Percentiles rank a stretch among this genome's conserved stretches.
Evolutionary conservation across 2,113 vertebrate genomes (phyloP).

Genomic region (Xiphophorus couchianus): DNA sequence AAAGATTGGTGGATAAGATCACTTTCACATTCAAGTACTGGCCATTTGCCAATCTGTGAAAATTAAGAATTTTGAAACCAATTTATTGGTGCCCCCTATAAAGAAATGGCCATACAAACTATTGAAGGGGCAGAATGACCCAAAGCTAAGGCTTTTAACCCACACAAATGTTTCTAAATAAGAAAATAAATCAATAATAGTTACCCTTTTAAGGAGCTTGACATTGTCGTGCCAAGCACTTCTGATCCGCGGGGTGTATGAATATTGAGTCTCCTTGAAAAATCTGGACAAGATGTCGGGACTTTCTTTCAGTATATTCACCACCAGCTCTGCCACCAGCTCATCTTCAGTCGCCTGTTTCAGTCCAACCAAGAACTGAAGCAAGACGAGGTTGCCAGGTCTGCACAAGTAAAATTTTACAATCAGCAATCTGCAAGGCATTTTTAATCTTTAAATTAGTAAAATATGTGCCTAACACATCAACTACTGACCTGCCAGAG

Average conservation of each 20-base stretch:
- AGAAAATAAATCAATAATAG: not conserved
- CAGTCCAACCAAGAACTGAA: conserved; percentile 90
- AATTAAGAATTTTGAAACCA: too few relatives aligned
- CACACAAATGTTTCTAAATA: not conserved
- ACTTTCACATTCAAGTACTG: too few relatives aligned
- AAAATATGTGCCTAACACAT: not conserved
- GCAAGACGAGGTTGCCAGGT: conserved; percentile 89
- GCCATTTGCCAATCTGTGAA: too few relatives aligned
- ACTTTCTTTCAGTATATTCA: conserved; percentile 85
- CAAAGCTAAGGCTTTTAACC: not conserved
- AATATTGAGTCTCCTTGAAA: conserved; percentile 89
- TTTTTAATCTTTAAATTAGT: not conserved
- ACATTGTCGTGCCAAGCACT: conserved; percentile 91
- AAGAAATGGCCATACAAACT: not conserved
- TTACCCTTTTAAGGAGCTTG: conserved; percentile 89
- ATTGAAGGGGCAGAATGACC: not conserved
- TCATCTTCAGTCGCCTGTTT: conserved; percentile 89
- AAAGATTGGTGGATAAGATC: too few relatives aligned
- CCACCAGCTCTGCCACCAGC: conserved; percentile 87
- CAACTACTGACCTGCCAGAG: conserved; percentile 81
- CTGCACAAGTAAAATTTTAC: conserved; percentile 64
- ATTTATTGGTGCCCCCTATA: too few relatives aligned
- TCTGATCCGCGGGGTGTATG: conserved; percentile 86
- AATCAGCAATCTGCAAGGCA: not conserved
- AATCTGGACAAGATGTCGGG: conserved; percentile 90